phyloP scores from a whole-genome alignment of 2,797 vertebrate species.

The Clarias pachynema region DNA sequence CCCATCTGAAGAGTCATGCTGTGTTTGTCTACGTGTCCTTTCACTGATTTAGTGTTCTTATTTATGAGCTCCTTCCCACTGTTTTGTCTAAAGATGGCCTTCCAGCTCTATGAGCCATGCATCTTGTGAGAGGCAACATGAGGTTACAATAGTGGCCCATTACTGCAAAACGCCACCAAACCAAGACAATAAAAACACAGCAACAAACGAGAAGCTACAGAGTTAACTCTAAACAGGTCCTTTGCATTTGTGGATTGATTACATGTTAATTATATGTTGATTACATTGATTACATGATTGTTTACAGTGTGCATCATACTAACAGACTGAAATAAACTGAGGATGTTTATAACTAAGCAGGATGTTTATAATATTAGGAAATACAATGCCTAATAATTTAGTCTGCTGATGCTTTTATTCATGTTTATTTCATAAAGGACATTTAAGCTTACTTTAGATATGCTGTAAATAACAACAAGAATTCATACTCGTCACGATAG shows the following conservation, averaged over 20 bases:
- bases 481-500: not conserved
- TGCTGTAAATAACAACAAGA: not conserved
- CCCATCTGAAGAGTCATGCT: not conserved
- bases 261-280: not conserved
- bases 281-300: too few relatives aligned
- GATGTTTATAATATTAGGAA: not conserved
- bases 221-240: not conserved
- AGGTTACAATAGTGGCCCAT: not conserved
- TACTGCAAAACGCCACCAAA: not conserved
- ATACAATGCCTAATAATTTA: not conserved
- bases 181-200: not conserved
- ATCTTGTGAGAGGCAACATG: constrained; percentile 12
- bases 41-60: constrained; percentile 1
- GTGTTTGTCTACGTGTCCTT: constrained; percentile 22
- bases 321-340: not conserved
- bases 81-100: constrained; percentile 8
- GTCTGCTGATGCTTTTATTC: not conserved
- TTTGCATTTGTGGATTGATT: not conserved
- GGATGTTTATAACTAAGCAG: not conserved
- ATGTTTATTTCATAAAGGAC: not conserved
- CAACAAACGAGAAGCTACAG: not conserved
- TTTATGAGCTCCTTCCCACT: constrained; percentile 12
- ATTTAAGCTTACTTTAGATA: not conserved
- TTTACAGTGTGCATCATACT: not conserved
- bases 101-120: constrained; percentile 2